Evolutionary conservation across 2,113 vertebrate species (phyloP).

Genomic region (Leptosomus discolor): DNA sequence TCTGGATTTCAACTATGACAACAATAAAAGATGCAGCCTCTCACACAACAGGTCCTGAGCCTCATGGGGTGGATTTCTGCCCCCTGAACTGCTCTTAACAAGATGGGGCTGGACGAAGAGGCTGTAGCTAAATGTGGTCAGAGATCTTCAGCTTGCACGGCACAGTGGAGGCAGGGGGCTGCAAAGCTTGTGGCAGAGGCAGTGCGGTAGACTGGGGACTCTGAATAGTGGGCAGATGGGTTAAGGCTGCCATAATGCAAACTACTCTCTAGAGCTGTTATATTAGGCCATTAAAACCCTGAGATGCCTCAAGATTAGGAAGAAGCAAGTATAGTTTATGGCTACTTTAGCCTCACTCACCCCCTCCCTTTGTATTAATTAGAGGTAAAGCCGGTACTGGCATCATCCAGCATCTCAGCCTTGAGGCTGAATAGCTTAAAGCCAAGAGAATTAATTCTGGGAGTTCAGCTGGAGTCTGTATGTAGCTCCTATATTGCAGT

Average conservation of each 20-base stretch:
- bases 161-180: rapidly evolving
- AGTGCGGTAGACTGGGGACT: too few relatives aligned
- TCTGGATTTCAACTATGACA: background rate
- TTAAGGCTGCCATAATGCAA: background rate
- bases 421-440: background rate
- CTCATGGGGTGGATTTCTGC: background rate
- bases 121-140: background rate
- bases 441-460: background rate
- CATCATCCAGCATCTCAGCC: background rate
- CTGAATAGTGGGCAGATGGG: background rate
- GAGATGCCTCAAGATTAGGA: background rate
- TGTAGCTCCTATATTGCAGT: background rate
- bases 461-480: background rate
- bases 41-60: background rate
- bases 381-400: background rate
- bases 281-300: background rate
- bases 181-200: background rate
- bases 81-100: background rate
- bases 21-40: background rate
- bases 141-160: background rate
- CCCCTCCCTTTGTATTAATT: background rate
- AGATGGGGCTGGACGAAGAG: background rate
- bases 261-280: background rate
- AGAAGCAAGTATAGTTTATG: background rate
- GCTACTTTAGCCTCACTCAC: background rate